phyloP scores from a whole-genome alignment of 2,888 invertebrate genomes.

The Panorpa germanica region DNA sequence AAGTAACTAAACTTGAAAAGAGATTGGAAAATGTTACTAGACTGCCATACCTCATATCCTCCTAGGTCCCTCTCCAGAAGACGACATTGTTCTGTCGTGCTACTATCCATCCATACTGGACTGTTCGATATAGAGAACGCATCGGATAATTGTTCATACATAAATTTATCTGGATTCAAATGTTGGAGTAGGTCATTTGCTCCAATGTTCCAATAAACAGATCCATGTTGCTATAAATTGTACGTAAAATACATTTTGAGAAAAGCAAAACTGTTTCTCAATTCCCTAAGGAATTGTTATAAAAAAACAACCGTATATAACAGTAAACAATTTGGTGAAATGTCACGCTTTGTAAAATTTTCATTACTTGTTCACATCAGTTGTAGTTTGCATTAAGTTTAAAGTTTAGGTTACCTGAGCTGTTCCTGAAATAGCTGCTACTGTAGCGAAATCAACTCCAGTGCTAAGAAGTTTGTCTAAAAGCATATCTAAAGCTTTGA shows the following conservation, averaged over 20 bases:
- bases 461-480: conserved; percentile 65
- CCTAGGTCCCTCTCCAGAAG: conserved; percentile 68
- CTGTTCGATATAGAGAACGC: conserved; percentile 63
- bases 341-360: too few species aligned
- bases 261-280: too few species aligned
- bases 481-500: conserved; percentile 84
- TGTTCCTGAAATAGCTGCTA: conserved; percentile 76
- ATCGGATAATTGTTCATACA: conserved; percentile 66
- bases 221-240: conserved; percentile 80
- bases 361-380: background rate
- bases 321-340: too few species aligned
- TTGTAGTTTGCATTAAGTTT: too few species aligned
- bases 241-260: conserved; percentile 3
- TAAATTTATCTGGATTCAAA: conserved; percentile 52
- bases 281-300: conserved; percentile 13
- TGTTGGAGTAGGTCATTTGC: conserved; percentile 40
- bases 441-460: conserved; percentile 64
- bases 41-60: conserved; percentile 43
- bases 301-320: conserved; percentile 7
- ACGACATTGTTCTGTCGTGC: conserved; percentile 50
- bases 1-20: too few species aligned
- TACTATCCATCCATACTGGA: conserved; percentile 96
- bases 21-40: too few species aligned
- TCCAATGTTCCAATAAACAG: conserved; percentile 82
- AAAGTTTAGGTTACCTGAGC: conserved; percentile 82